Conservation (phyloP, 2,113 vertebrate species). For the Oreocharis arfaki region DNA sequence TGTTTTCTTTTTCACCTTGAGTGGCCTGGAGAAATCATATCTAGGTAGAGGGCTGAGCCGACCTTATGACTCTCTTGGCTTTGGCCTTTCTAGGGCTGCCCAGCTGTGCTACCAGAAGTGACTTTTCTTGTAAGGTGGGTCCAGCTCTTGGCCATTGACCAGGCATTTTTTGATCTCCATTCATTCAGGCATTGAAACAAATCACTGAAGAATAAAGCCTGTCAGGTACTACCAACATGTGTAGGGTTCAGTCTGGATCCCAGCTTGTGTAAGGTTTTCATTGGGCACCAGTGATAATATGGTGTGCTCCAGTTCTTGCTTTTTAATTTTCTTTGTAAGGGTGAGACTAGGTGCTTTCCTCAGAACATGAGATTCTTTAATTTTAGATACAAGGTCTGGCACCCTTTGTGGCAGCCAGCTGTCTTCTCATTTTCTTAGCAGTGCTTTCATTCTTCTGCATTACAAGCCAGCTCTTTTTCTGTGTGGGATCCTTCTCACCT, state of each 20-base stretch:
- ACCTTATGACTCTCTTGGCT: not conserved
- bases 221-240: not conserved
- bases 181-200: not conserved
- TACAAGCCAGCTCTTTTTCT: slow-evolving; percentile 49
- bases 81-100: not conserved
- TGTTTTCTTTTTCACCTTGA: not conserved
- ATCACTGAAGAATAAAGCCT: not conserved
- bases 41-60: not conserved
- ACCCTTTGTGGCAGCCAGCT: slow-evolving; percentile 56
- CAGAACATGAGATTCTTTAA: slow-evolving; percentile 52
- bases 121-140: not conserved
- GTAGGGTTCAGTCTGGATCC: not conserved
- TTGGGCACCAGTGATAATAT: not conserved
- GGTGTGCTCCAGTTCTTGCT: not conserved
- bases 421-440: slow-evolving; percentile 58
- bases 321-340: slow-evolving; percentile 31
- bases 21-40: not conserved
- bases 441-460: slow-evolving; percentile 56
- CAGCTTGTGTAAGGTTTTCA: not conserved
- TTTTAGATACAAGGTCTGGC: slow-evolving; percentile 63
- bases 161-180: not conserved
- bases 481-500: slow-evolving; percentile 39
- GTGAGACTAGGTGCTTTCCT: slow-evolving; percentile 38
- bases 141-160: not conserved
- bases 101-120: not conserved